These are phyloP conservation scores for Aromia moschata DNA, from an alignment of 2,888 invertebrate genomes.

Conservation along the genomic window DNA sequence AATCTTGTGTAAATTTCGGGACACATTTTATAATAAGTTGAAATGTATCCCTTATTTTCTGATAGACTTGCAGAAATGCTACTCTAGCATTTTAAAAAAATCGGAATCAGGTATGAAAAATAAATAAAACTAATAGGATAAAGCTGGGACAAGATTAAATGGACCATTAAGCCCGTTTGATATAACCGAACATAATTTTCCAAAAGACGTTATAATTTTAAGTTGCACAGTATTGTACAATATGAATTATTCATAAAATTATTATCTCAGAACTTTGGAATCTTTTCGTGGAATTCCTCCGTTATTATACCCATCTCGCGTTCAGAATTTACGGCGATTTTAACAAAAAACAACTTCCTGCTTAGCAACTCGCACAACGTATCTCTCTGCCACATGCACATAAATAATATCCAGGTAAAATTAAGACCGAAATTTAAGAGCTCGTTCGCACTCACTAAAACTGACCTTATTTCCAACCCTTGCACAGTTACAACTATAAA, in stretches of 20 bases:
- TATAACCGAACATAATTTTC: no score
- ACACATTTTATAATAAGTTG: no score
- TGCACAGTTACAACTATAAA: slow-evolving; percentile 62
- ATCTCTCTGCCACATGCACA: slow-evolving; percentile 10
- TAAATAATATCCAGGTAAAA: slow-evolving; percentile 38
- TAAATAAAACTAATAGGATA: no score
- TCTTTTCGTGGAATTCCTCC: slow-evolving; percentile 6
- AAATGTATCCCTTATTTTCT: no score
- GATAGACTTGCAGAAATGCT: no score
- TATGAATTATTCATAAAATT: slow-evolving; percentile 14
- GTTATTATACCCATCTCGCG: slow-evolving; percentile 11
- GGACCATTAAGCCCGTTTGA: no score
- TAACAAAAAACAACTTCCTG: slow-evolving; percentile 26
- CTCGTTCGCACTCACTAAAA: slow-evolving; percentile 54
- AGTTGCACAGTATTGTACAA: no score
- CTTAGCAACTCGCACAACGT: slow-evolving; percentile 15
- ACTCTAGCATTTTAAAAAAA: no score
- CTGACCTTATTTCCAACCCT: slow-evolving; percentile 59
- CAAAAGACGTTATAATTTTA: no score
- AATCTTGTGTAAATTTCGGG: no score
- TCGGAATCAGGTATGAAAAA: no score
- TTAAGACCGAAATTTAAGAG: slow-evolving; percentile 28
- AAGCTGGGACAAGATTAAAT: no score
- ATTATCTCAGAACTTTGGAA: slow-evolving; percentile 10
- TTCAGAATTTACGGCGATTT: slow-evolving; percentile 17